These are phyloP conservation scores for Vanessa atalanta DNA, from an alignment of 1,140 invertebrate genomes.

Conservation along the genomic window DNA sequence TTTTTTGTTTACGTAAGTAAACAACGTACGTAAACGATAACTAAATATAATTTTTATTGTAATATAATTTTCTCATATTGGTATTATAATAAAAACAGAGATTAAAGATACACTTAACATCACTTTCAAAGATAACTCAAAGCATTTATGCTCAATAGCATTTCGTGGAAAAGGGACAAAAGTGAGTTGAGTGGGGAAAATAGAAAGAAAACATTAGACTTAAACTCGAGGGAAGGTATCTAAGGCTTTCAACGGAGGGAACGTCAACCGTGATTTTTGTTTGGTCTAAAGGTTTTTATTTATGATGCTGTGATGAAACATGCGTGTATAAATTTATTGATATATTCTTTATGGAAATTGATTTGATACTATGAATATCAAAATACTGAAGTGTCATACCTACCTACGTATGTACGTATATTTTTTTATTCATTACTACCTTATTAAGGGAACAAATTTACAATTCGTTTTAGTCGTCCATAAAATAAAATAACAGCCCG, in stretches of 20 bases:
- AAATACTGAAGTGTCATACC: too few relatives aligned
- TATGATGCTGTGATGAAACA: slow-evolving; percentile 21
- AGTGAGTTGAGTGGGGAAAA: slow-evolving; percentile 47
- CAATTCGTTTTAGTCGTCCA: too few relatives aligned
- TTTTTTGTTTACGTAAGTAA: too few relatives aligned
- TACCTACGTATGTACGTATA: too few relatives aligned
- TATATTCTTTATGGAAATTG: background rate
- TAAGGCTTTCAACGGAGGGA: slow-evolving; percentile 54
- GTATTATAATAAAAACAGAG: background rate
- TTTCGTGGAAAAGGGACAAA: slow-evolving; percentile 12
- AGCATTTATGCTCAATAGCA: background rate
- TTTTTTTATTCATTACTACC: too few relatives aligned
- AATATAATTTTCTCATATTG: background rate
- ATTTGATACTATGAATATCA: too few relatives aligned
- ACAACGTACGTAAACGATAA: too few relatives aligned
- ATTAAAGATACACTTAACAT: background rate
- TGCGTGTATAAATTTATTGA: slow-evolving; percentile 2
- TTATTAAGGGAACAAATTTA: too few relatives aligned
- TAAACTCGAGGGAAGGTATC: slow-evolving; percentile 52
- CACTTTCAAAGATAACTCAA: background rate
- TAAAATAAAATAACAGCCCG: too few relatives aligned
- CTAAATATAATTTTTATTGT: too few relatives aligned
- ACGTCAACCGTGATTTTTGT: slow-evolving; percentile 59
- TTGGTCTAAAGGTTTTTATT: slow-evolving; percentile 44
- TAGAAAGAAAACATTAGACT: slow-evolving; percentile 70